Conservation (phyloP, 2,113 vertebrate genomes). For the Polyodon spathula region DNA sequence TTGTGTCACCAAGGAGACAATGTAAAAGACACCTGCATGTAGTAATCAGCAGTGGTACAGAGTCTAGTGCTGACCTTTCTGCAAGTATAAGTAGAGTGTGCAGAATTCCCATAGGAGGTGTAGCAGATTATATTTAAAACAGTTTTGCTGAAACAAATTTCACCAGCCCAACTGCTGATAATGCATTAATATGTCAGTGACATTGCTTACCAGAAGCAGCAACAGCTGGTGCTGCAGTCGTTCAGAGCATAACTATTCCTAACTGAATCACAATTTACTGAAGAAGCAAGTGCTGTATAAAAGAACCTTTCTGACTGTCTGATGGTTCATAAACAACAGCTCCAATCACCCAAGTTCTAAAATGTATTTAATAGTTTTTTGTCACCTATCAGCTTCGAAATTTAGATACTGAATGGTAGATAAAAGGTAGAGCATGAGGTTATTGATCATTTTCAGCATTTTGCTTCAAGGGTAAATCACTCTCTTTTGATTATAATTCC, state of each 20-base stretch:
- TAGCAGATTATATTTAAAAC: background rate
- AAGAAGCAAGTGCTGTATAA: conserved; percentile 2
- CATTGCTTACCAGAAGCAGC: conserved; percentile 15
- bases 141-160: background rate
- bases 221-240: conserved; percentile 18
- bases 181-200: conserved; percentile 11
- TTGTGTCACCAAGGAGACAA: conserved; percentile 11
- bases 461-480: no score
- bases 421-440: no score
- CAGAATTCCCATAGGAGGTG: background rate
- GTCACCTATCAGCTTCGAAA: no score
- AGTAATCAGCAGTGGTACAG: conserved; percentile 1
- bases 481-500: no score
- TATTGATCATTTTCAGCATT: no score
- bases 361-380: no score
- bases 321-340: background rate
- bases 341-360: no score
- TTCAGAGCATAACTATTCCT: conserved; percentile 6
- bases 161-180: conserved; percentile 7
- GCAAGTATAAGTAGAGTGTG: background rate
- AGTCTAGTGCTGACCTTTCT: conserved; percentile 5
- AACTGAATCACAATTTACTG: conserved; percentile 17
- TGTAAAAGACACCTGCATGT: conserved; percentile 6
- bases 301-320: background rate
- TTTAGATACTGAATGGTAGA: no score